Conservation (phyloP, 2,888 invertebrate species). For the Eilema sororculum region DNA sequence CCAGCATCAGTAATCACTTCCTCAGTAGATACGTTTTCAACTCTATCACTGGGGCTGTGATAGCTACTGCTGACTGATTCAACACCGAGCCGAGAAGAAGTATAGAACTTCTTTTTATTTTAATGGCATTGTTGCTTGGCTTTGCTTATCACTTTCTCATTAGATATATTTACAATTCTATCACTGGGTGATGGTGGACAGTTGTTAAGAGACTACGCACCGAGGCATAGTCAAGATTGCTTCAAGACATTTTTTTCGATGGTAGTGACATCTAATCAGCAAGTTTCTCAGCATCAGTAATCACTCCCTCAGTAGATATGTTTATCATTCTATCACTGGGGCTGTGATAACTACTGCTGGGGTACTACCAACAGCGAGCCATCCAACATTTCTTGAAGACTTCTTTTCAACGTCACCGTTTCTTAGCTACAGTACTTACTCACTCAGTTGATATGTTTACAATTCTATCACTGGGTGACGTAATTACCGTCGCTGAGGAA, state of each 20-base stretch:
- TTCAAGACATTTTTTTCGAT: no score
- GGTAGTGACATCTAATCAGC: no score
- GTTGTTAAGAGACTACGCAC: no score
- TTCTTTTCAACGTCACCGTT: neutral
- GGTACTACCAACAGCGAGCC: neutral
- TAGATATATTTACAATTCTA: constrained; percentile 17
- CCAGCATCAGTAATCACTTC: constrained; percentile 19
- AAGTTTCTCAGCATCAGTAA: neutral
- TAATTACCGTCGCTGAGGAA: constrained; percentile 15
- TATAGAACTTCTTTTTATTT: no score
- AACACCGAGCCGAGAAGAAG: neutral
- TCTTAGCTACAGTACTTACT: constrained; percentile 20
- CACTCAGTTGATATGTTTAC: constrained; percentile 33
- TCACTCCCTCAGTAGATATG: neutral
- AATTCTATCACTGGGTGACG: constrained; percentile 37
- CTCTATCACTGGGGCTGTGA: constrained; percentile 31
- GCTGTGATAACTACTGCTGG: constrained; percentile 19
- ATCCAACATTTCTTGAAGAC: no score
- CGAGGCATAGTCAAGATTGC: no score
- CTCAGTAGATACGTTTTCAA: constrained; percentile 30
- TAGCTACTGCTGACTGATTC: constrained; percentile 1
- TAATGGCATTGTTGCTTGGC: no score
- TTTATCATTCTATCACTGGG: neutral
- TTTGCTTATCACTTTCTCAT: no score
- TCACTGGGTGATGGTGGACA: constrained; percentile 28